Base-by-base conservation (phyloP, 2,888 invertebrate species). In the Drosophila lutescens region DNA sequence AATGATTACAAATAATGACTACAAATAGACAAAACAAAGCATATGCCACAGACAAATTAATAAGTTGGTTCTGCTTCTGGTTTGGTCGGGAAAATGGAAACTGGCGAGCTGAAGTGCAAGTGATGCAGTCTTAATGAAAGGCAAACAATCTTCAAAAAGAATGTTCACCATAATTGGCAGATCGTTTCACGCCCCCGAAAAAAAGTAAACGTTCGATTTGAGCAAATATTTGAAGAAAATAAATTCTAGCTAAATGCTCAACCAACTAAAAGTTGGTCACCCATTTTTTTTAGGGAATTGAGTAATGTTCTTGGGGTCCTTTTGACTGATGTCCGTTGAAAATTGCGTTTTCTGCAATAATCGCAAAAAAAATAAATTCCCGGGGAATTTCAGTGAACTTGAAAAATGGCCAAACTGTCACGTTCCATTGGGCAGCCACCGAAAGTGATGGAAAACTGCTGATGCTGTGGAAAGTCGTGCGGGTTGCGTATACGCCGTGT, bases 131-230 rank as follows among this genome's bases (percentile, higher is more conserved):
- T 88, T 88, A 85, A 85, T 85, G 88, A 85, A 85, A 89, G 74
- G 75, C 89, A 85, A 85, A 85, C 89, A 85, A 80, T 83, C 89
- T 89, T 89, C 89, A 85, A 89, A 86, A 74, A 75, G 84, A 88
- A 88, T 80, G 89, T 78, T 83, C 76, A 74, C 79, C 66, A 76
- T 89, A 84, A 85, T 86, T 89, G 85, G 80, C 89, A 86, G 86
- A 73, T 72, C 73, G 72, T 56, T 58, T 15, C 50, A 40, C 41
- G 34, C 26, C 41, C 30, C 51, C 46, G 51, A 38, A 74, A 63
- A 38, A 74, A 63, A 76, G 5, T 69, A 76, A 68, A 73, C 88
- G 59, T 17, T 73, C 74, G 72, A 66, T 65, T 61, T 38, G 46
- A 38, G 51, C 57, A 84, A 84, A 78, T 74, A 79, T 80, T 86